phyloP scores from a whole-genome alignment of 1,140 invertebrate species.

The Drosophila biarmipes region DNA sequence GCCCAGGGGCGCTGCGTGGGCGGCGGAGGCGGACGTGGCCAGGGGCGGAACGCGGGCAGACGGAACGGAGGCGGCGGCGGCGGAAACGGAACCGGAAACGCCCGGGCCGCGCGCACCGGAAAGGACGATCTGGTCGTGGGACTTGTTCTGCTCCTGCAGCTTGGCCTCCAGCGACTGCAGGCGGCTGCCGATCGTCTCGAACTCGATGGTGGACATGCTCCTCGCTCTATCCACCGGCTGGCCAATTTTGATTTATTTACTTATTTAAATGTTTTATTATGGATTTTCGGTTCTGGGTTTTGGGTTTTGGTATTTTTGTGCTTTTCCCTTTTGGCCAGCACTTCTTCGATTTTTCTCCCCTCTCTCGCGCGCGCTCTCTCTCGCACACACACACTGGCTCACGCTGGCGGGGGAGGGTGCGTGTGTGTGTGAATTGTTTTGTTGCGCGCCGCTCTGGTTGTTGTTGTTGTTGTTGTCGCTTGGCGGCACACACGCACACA shows the following conservation, averaged over 20 bases:
- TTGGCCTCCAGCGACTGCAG: slow-evolving; percentile 88
- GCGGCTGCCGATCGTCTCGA: slow-evolving; percentile 86
- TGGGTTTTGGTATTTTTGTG: slow-evolving; percentile 11
- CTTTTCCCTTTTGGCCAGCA: slow-evolving; percentile 15
- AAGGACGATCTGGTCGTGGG: slow-evolving; percentile 78
- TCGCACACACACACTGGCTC: slow-evolving; percentile 46
- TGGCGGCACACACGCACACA: slow-evolving; percentile 27
- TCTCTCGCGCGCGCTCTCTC: slow-evolving; percentile 30
- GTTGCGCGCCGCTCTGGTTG: slow-evolving; percentile 28
- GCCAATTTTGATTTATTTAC: not conserved
- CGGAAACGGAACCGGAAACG: slow-evolving; percentile 6
- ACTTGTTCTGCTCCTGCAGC: slow-evolving; percentile 88
- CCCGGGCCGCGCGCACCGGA: slow-evolving; percentile 44
- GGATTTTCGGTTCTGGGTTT: no score
- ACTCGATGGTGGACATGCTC: slow-evolving; percentile 70
- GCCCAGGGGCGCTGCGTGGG: slow-evolving; percentile 4
- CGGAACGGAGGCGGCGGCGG: not conserved
- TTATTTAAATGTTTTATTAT: slow-evolving; percentile 7
- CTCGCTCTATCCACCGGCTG: not conserved
- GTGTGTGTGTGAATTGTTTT: slow-evolving; percentile 32
- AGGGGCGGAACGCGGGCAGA: slow-evolving; percentile 48
- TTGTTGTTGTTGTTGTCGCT: slow-evolving; percentile 38
- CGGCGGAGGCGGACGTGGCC: slow-evolving; percentile 20
- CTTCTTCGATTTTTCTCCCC: slow-evolving; percentile 55
- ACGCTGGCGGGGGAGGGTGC: slow-evolving; percentile 33